phyloP scores from a whole-genome alignment of 2,888 invertebrate genomes.

The Scaptomyza cyrtandrae region DNA sequence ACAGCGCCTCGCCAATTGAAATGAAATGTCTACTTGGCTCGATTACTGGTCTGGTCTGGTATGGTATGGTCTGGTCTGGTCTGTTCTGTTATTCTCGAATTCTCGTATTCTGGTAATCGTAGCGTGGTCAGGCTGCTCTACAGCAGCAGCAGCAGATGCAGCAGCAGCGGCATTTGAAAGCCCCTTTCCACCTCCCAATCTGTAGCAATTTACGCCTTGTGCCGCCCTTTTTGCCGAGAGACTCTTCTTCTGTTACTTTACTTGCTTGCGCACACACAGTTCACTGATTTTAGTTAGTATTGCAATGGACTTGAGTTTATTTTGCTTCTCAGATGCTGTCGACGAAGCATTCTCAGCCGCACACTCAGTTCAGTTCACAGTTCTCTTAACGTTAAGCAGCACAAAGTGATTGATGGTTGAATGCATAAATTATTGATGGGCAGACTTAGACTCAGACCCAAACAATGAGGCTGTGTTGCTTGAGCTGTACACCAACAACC shows the following conservation, averaged over 20 bases:
- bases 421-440: conserved; percentile 80
- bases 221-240: conserved; percentile 20
- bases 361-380: conserved; percentile 46
- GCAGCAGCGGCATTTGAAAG: too few relatives aligned
- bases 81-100: neutral
- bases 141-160: too few relatives aligned
- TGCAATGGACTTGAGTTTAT: conserved; percentile 52
- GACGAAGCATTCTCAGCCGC: conserved; percentile 42
- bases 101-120: conserved; percentile 6
- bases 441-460: conserved; percentile 30
- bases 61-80: too few relatives aligned
- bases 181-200: conserved; percentile 43
- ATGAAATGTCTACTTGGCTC: conserved; percentile 60
- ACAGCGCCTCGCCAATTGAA: conserved; percentile 59
- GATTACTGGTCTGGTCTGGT: conserved; percentile 24
- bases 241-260: conserved; percentile 16
- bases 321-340: conserved; percentile 41
- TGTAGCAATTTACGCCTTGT: conserved; percentile 70
- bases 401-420: conserved; percentile 79
- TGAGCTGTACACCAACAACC: conserved; percentile 3
- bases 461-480: conserved; percentile 57
- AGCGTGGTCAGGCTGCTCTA: conserved; percentile 18
- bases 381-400: conserved; percentile 72
- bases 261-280: conserved; percentile 58
- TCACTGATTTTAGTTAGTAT: conserved; percentile 75